These are phyloP conservation scores for Ferrisia virgata DNA, from an alignment of 2,888 invertebrate genomes.

Conservation along the genomic window DNA sequence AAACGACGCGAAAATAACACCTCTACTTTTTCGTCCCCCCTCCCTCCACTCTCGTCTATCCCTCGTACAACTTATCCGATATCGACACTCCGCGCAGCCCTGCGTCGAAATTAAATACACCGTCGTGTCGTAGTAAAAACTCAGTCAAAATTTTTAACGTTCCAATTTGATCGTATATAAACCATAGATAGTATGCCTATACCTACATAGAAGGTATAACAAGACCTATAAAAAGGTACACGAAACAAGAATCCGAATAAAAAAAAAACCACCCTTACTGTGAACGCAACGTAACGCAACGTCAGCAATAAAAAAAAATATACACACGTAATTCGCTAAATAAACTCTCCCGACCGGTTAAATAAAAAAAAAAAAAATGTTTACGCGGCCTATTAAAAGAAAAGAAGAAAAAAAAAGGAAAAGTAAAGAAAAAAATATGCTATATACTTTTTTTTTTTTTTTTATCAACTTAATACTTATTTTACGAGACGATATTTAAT, in stretches of 20 bases:
- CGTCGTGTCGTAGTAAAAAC: neutral
- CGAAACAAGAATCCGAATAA: neutral
- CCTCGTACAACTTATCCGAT: too few species aligned
- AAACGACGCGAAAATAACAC: neutral
- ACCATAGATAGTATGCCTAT: too few species aligned
- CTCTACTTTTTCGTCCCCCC: neutral
- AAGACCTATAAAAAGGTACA: neutral
- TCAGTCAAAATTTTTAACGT: neutral
- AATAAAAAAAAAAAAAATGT: neutral
- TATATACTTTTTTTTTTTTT: too few species aligned
- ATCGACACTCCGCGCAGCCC: neutral
- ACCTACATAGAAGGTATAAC: too few species aligned
- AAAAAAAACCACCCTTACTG: neutral
- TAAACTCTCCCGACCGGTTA: neutral
- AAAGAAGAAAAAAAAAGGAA: neutral
- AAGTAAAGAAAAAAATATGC: neutral
- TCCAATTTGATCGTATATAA: neutral
- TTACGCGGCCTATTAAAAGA: neutral
- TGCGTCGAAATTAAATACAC: neutral
- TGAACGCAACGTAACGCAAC: neutral
- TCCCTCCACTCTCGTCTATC: too few species aligned
- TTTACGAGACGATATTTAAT: slow-evolving; percentile 6
- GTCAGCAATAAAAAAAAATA: slow-evolving; percentile 7
- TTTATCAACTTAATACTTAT: neutral
- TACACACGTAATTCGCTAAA: neutral